These are phyloP conservation scores for Drosophila macrospina DNA, from an alignment of 2,888 invertebrate genomes.

Conservation along the genomic window DNA sequence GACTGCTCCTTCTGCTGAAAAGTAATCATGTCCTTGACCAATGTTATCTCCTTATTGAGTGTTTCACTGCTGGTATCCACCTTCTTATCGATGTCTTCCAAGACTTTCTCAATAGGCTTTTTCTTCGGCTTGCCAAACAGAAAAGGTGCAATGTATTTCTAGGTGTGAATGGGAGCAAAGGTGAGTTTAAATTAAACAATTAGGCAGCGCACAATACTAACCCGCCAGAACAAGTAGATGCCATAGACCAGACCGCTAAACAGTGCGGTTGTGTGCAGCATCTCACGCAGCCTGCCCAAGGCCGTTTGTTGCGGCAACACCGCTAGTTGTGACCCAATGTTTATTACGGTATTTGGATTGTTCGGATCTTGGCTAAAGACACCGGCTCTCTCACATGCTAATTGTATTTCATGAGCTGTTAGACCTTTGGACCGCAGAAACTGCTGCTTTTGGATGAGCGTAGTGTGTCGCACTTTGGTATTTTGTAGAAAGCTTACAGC, in stretches of 20 bases:
- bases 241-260: conserved; percentile 92
- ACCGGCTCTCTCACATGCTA: conserved; percentile 90
- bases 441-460: conserved; percentile 91
- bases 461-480: conserved; percentile 92
- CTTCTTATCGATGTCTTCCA: conserved; percentile 89
- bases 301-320: conserved; percentile 81
- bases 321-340: conserved; percentile 80
- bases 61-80: conserved; percentile 87
- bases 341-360: conserved; percentile 83
- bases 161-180: conserved; percentile 47
- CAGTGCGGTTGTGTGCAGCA: conserved; percentile 90
- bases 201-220: conserved; percentile 76
- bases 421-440: conserved; percentile 92
- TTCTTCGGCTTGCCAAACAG: conserved; percentile 89
- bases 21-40: conserved; percentile 89
- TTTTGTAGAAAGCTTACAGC: conserved; percentile 95
- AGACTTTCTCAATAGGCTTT: conserved; percentile 88
- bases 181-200: neutral
- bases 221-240: conserved; percentile 93
- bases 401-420: conserved; percentile 90
- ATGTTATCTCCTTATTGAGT: conserved; percentile 88
- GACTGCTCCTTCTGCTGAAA: conserved; percentile 83
- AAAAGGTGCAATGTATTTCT: conserved; percentile 89
- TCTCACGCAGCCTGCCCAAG: conserved; percentile 88
- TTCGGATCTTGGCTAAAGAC: conserved; percentile 82